phyloP scores from a whole-genome alignment of 2,888 invertebrate genomes.

The Schrankia costaestrigalis region DNA sequence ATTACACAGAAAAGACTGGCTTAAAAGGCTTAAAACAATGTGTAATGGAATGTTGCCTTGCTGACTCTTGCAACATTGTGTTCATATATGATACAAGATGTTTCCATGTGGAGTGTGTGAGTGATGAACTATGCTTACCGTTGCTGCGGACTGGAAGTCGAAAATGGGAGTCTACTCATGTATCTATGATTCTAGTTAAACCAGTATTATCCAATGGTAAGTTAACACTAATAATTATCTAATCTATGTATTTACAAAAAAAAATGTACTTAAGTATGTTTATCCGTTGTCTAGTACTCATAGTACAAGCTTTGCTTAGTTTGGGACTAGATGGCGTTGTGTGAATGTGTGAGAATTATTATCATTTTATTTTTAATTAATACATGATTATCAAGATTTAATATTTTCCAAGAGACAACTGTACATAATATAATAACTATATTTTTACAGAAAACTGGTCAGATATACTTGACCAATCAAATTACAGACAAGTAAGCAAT shows the following conservation, averaged over 20 bases:
- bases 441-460: constrained; percentile 71
- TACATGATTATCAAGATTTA: no score
- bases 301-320: no score
- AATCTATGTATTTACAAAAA: background rate
- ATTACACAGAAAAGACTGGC: constrained; percentile 79
- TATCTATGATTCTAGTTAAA: constrained; percentile 89
- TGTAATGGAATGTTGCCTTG: constrained; percentile 84
- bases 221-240: background rate
- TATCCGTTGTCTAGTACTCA: no score
- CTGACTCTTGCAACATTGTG: constrained; percentile 87
- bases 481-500: constrained; percentile 58
- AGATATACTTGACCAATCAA: constrained; percentile 71
- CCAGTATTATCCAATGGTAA: constrained; percentile 82
- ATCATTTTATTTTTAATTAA: no score
- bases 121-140: constrained; percentile 86
- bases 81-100: constrained; percentile 88
- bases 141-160: constrained; percentile 71
- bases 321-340: no score
- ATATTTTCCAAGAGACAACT: no score
- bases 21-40: constrained; percentile 82
- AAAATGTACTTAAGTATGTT: background rate
- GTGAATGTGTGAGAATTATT: no score
- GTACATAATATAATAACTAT: background rate
- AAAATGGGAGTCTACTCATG: constrained; percentile 82
- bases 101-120: constrained; percentile 87